Base-by-base conservation (phyloP, 1,140 invertebrate genomes). In the Amyelois transitella region DNA sequence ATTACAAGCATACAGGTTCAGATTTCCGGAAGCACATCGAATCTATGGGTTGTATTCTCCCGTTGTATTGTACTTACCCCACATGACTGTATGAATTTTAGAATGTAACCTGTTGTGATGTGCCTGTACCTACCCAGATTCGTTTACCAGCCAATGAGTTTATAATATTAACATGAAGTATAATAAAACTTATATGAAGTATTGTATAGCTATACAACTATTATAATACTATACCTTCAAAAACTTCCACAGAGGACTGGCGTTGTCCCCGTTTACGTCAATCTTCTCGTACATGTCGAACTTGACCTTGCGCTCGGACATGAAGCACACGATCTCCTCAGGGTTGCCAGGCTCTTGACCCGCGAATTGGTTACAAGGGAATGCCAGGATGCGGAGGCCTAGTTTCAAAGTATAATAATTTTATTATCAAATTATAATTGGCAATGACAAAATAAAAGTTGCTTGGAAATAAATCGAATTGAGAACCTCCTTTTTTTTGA, bases 281-380 rank as follows among this genome's bases (percentile, higher is more conserved):
- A 98, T 90, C 88, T 93, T 93, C 67, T 92, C 90, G 77, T 93
- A 95, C 64, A 89, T 64, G 62, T 89, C 95, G 88, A 96, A 97
- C 45, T 92, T 92, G 0, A 95, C 95, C 78, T 95, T 94, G 47
- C 93, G 92, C 22, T 93, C 91, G 19, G 90, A 85, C 32, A 91
- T 89, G 79, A 96, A 97, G 51, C 93, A 91, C 22, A 94, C 91
- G 67, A 97, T 96, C 55, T 95, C 92, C 54, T 92, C 90, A 18
- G 93, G 89, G 55, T 92, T 91, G 0, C 93, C 94, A 2, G 95
- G 95, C 82, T 97, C 96, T 78, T 96, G 96, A 0, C 91, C 90
- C 45, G 90, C 92, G 89, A 98, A 98, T 76, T 98, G 96, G 84
- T 98, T 98, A 72, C 96, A 98, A 0, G 97, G 97, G 85, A 98